These are phyloP conservation scores for Cossypha polioptera DNA, from an alignment of 2,797 vertebrate species.

Conservation along the genomic window DNA sequence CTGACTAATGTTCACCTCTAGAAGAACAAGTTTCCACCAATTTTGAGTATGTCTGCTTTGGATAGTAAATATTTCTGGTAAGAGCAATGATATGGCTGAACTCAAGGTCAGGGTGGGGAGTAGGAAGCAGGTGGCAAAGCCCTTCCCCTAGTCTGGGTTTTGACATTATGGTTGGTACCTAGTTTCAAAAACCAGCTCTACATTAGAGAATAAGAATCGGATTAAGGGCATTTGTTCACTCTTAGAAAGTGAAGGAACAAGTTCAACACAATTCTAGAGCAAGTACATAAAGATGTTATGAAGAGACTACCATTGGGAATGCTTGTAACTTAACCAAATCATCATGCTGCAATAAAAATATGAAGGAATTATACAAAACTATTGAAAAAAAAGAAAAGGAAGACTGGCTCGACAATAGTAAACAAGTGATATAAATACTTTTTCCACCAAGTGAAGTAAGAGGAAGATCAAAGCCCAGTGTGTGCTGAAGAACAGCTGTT, in stretches of 20 bases:
- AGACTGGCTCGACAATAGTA: background rate
- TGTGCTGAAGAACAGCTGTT: background rate
- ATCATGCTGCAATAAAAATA: background rate
- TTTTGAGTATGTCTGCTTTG: background rate
- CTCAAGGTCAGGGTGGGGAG: background rate
- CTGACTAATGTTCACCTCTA: background rate
- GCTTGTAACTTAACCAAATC: background rate
- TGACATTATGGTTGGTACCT: background rate
- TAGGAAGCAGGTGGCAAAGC: background rate
- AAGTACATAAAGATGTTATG: background rate
- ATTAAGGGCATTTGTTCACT: background rate
- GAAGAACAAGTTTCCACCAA: background rate
- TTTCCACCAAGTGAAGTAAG: background rate
- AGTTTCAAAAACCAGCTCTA: background rate
- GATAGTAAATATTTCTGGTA: background rate
- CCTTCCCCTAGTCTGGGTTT: background rate
- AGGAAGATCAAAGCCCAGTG: background rate
- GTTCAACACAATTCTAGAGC: background rate
- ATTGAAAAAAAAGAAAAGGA: background rate
- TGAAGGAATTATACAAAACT: background rate
- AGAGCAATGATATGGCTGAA: background rate
- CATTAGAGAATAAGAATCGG: background rate
- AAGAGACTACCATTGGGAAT: background rate
- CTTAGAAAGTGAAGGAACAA: background rate
- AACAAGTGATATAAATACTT: background rate